phyloP scores from a whole-genome alignment of 1,140 invertebrate genomes.

The Copidosoma floridanum region DNA sequence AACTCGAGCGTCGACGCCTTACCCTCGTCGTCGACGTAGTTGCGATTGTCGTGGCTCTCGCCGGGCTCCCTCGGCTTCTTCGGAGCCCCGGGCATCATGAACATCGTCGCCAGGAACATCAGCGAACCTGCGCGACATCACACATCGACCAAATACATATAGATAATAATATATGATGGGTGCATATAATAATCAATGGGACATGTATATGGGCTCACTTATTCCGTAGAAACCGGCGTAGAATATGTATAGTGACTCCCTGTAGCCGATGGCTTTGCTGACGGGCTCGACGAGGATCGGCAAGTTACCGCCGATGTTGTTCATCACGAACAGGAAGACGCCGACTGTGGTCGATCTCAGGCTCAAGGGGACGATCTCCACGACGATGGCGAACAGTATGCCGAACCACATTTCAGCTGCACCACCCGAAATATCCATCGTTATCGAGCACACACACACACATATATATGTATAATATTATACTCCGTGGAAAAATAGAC shows the following conservation, averaged over 20 bases:
- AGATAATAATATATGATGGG: conserved; percentile 1
- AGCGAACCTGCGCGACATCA: conserved; percentile 70
- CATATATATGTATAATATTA: no score
- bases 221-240: conserved; percentile 83
- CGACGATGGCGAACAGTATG: conserved; percentile 83
- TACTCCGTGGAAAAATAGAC: conserved; percentile 3
- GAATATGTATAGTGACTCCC: conserved; percentile 79
- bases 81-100: conserved; percentile 65
- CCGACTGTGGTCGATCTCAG: conserved; percentile 81
- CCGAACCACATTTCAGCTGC: conserved; percentile 91
- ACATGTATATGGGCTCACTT: conserved; percentile 74
- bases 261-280: conserved; percentile 75
- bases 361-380: conserved; percentile 80
- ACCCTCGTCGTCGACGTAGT: conserved; percentile 56
- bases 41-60: conserved; percentile 55
- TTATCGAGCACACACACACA: no score
- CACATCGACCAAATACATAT: no score
- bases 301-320: conserved; percentile 89
- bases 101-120: conserved; percentile 70
- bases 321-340: conserved; percentile 87
- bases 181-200: background rate
- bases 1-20: conserved; percentile 43
- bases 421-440: no score
- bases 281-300: conserved; percentile 85
- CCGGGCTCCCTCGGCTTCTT: conserved; percentile 37